phyloP scores from a whole-genome alignment of 2,797 vertebrate genomes.

The Acanthiza pusilla region DNA sequence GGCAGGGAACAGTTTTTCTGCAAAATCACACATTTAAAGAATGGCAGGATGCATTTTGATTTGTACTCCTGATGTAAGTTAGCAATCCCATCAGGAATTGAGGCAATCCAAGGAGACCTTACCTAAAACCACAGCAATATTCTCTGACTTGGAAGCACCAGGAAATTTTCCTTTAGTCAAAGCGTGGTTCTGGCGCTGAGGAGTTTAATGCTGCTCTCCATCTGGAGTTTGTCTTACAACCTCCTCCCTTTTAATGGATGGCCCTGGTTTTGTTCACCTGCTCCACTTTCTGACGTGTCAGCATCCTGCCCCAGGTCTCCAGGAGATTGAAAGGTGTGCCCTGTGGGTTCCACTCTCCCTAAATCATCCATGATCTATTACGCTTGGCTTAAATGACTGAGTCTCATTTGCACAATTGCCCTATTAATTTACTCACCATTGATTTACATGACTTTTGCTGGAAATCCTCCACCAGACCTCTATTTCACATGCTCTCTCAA shows the following conservation, averaged over 20 bases:
- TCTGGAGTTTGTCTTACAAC: neutral
- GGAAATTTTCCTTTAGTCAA: neutral
- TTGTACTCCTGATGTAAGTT: neutral
- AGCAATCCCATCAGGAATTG: neutral
- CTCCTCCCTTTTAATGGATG: neutral
- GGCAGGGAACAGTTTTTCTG: neutral
- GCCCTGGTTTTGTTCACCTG: conserved; percentile 15
- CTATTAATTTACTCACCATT: conserved; percentile 75
- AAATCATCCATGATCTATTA: conserved; percentile 69
- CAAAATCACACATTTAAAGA: neutral
- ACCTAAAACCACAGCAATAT: neutral
- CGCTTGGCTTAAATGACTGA: conserved; percentile 56
- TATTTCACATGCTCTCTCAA: conserved; percentile 7
- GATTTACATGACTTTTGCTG: conserved; percentile 71
- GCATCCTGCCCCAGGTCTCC: conserved; percentile 34
- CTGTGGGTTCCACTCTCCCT: conserved; percentile 52
- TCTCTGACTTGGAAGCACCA: neutral
- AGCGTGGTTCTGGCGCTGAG: neutral
- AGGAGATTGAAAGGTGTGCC: conserved; percentile 67
- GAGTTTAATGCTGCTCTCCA: neutral
- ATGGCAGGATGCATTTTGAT: neutral
- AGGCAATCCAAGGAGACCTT: neutral
- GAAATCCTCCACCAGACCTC: conserved; percentile 50
- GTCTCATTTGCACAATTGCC: conserved; percentile 71
- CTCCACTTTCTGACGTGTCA: conserved; percentile 62